Base-by-base conservation (phyloP, 53 echinoderm and acorn worm genomes). In the Astropecten irregularis region DNA sequence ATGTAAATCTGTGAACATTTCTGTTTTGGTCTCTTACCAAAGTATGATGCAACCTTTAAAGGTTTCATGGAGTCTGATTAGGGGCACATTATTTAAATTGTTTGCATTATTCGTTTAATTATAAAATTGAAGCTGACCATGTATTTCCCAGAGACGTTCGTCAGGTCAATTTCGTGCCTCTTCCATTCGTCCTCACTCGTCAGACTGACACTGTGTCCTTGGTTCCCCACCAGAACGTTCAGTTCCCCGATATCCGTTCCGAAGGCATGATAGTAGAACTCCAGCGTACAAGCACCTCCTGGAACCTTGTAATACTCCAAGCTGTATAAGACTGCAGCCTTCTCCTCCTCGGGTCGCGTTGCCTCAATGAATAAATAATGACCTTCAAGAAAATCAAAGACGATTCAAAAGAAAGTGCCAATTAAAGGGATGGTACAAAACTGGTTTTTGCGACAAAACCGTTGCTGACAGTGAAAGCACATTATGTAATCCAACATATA, bases 321-420 rank as follows among this genome's bases (percentile, higher is more conserved):
- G 11, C 86, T 88, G 15, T 49, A 84, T 35, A 95, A 67, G 3
- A 54, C 70, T 15, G 95, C 95, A 0, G 40, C 65, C 18, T 47
- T 83, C 58, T 73, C 76, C 23, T 60, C 83, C n/a, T 76, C 85
- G 0, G 73, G 82, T 34, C 92, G 70, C 0, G 92, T 90, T 10
- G 92, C 86, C 49, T 95, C 95, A 31, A 95, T 85, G 48, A 89
- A 95, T 2, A 95, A 20, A 51, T 95, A 95, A 64, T 95, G 90
- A 8, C 95, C 95, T 95, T 52, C 19, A 49, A 49, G 30, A 23
- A 42, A 44, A 25, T 23, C 26, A 26, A 26, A 28, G 10, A 44
- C n/a, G n/a, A n/a, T n/a, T n/a, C n/a, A n/a, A n/a, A n/a, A n/a
- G n/a, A n/a, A n/a, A n/a, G n/a, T n/a, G n/a, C n/a, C n/a, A n/a